phyloP scores from a whole-genome alignment of 2,113 vertebrate genomes.

The Cavia aperea region DNA sequence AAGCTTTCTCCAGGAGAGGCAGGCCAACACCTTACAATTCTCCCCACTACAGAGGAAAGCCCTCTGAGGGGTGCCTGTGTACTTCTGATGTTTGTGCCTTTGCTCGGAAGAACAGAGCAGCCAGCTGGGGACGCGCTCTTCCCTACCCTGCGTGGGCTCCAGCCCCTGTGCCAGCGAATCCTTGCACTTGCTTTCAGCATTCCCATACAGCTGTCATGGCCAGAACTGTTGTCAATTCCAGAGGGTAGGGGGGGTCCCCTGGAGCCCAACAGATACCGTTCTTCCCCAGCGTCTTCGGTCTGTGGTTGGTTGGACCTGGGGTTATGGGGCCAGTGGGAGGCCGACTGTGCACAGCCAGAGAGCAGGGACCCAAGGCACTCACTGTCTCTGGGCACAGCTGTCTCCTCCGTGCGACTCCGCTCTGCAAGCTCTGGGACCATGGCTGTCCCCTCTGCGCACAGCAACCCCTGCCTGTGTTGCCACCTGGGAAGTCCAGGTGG shows the following conservation, averaged over 20 bases:
- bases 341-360: background rate
- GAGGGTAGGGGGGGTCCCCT: background rate
- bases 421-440: background rate
- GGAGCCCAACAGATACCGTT: background rate
- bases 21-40: background rate
- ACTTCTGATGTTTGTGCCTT: background rate
- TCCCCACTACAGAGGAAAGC: background rate
- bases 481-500: background rate
- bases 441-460: background rate
- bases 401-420: background rate
- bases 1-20: background rate
- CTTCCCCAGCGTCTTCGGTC: too few relatives aligned
- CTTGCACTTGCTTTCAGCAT: fast-evolving
- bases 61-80: background rate
- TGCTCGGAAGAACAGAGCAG: too few relatives aligned
- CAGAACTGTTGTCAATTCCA: too few relatives aligned
- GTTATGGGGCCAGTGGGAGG: too few relatives aligned
- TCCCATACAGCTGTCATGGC: background rate
- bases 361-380: background rate
- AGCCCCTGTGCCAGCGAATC: background rate
- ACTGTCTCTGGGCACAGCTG: too few relatives aligned
- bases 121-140: background rate
- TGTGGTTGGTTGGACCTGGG: background rate
- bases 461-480: background rate
- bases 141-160: background rate